Evolutionary conservation across 2,113 vertebrate genomes (phyloP).

Genomic region (Eretmochelys imbricata): DNA sequence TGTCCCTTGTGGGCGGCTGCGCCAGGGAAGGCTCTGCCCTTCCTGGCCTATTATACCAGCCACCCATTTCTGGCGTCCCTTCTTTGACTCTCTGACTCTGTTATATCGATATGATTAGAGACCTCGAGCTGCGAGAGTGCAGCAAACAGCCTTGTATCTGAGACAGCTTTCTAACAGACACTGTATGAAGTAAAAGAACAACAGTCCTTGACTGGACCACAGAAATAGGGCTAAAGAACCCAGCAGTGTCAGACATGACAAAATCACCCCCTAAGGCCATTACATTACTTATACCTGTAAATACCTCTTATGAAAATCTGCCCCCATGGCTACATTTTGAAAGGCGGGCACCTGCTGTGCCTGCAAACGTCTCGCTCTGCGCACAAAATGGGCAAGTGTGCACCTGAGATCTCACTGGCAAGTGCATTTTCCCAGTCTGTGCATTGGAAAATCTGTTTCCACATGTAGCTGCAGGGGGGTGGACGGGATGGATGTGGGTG

Average conservation of each 20-base stretch:
- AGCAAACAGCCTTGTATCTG: neutral
- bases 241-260: neutral
- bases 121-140: neutral
- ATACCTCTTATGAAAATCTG: accelerated
- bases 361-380: neutral
- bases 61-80: too few relatives aligned
- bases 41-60: too few relatives aligned
- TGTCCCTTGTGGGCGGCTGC: too few relatives aligned
- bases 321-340: neutral
- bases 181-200: neutral
- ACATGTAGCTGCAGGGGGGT: neutral
- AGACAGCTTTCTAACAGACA: neutral
- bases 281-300: neutral
- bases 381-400: neutral
- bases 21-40: too few relatives aligned
- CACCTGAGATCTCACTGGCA: neutral
- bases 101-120: neutral
- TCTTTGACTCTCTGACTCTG: neutral
- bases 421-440: neutral
- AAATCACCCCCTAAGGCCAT: neutral
- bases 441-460: neutral
- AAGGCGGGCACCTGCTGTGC: neutral
- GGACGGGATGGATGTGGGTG: neutral
- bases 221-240: neutral
- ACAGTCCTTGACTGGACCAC: neutral